phyloP scores from a whole-genome alignment of 2,113 vertebrate species.

The Eublepharis macularius region DNA sequence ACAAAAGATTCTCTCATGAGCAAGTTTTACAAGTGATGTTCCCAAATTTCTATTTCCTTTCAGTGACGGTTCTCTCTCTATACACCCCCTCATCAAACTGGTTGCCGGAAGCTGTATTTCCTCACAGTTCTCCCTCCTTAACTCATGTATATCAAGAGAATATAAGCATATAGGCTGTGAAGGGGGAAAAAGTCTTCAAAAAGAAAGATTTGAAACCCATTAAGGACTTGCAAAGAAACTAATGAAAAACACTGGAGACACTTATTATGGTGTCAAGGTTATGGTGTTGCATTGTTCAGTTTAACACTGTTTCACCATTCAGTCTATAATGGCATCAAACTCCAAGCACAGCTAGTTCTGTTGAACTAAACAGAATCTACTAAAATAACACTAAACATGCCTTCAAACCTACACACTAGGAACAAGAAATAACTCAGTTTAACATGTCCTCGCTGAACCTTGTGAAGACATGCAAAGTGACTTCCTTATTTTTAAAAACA shows the following conservation, averaged over 20 bases:
- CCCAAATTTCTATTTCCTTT: background rate
- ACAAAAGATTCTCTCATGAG: background rate
- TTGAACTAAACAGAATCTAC: background rate
- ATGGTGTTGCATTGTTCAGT: background rate
- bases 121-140: background rate
- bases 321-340: background rate
- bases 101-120: background rate
- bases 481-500: background rate
- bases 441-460: background rate
- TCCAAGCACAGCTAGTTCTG: background rate
- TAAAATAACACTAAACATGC: background rate
- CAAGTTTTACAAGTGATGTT: background rate
- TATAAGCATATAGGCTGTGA: background rate
- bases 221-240: background rate
- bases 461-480: too few relatives aligned
- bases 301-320: background rate
- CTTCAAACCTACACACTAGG: background rate
- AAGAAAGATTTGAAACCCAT: background rate
- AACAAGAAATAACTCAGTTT: background rate
- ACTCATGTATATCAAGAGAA: background rate
- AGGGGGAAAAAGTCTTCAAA: too few relatives aligned
- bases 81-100: background rate
- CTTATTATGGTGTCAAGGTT: background rate
- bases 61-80: too few relatives aligned
- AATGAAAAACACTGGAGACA: background rate